These are phyloP conservation scores for Luffia ferchaultella DNA, from an alignment of 2,888 invertebrate genomes.

Conservation along the genomic window DNA sequence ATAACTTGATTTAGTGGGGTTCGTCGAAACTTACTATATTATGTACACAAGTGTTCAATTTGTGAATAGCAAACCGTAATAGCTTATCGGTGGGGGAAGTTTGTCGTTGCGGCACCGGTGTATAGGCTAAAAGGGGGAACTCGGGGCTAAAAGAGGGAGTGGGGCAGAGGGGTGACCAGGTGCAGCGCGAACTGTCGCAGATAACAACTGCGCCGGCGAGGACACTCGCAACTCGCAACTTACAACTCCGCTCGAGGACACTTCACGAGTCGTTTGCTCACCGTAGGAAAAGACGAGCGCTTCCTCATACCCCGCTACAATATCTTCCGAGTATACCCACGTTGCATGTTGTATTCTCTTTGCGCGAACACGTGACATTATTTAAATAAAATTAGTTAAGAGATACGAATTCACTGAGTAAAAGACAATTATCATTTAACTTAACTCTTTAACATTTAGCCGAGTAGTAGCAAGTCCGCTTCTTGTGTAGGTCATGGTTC, in stretches of 20 bases:
- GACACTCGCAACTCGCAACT: slow-evolving; percentile 19
- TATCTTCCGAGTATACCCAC: too few relatives aligned
- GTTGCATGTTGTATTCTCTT: too few relatives aligned
- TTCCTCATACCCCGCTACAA: too few relatives aligned
- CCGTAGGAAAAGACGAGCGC: neutral
- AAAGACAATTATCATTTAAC: too few relatives aligned
- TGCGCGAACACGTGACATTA: too few relatives aligned
- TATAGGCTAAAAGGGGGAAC: neutral
- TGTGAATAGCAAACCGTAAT: neutral
- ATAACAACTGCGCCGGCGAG: slow-evolving; percentile 40
- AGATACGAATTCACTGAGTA: too few relatives aligned
- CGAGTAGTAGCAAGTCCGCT: too few relatives aligned
- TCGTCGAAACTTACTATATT: neutral
- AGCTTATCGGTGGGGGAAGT: neutral
- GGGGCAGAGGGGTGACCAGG: too few relatives aligned
- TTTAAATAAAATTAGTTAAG: too few relatives aligned
- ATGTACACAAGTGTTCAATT: neutral
- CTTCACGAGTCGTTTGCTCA: neutral
- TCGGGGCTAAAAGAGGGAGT: neutral
- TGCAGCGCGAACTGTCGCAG: slow-evolving; percentile 25
- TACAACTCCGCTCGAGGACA: neutral
- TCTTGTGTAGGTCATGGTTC: too few relatives aligned
- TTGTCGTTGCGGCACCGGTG: neutral
- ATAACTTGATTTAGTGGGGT: neutral
- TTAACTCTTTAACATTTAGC: too few relatives aligned